A percentile compares a stretch with the other conserved stretches of the same genome.
These are phyloP conservation scores for Enteromius unitaeniatus DNA, from an alignment of 2,797 vertebrate genomes.

Conservation along the genomic window DNA sequence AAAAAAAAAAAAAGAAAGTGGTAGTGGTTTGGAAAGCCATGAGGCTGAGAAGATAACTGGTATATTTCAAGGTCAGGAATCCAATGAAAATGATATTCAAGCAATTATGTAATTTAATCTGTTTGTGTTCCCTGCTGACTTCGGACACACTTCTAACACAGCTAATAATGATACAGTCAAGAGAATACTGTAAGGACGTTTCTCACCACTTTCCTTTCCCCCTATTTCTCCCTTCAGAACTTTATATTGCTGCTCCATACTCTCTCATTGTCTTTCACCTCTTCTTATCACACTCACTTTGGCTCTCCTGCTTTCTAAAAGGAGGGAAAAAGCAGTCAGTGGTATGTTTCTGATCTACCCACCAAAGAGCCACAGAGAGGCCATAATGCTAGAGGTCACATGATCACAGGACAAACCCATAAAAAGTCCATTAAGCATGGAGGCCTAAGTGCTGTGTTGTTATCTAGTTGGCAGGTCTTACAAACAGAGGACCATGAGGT, in stretches of 20 bases:
- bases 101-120: not conserved
- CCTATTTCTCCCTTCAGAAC: not conserved
- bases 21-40: not conserved
- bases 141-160: not conserved
- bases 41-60: not conserved
- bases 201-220: not conserved
- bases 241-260: not conserved
- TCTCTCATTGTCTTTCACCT: conserved; percentile 5
- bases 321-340: conserved; percentile 64
- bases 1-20: not conserved
- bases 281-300: conserved; percentile 38
- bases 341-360: conserved; percentile 88
- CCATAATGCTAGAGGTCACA: conserved; percentile 87
- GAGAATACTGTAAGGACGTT: not conserved
- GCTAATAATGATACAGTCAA: not conserved
- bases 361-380: conserved; percentile 80
- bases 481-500: conserved; percentile 92
- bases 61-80: not conserved
- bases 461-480: conserved; percentile 93
- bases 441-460: conserved; percentile 92
- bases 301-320: conserved; percentile 39
- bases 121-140: not conserved
- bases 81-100: not conserved
- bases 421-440: conserved; percentile 99
- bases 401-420: conserved; percentile 89